Percentiles rank a stretch among this genome's conserved stretches.
Conservation (phyloP, 2,888 invertebrate genomes). For the Watsonalla binaria region DNA sequence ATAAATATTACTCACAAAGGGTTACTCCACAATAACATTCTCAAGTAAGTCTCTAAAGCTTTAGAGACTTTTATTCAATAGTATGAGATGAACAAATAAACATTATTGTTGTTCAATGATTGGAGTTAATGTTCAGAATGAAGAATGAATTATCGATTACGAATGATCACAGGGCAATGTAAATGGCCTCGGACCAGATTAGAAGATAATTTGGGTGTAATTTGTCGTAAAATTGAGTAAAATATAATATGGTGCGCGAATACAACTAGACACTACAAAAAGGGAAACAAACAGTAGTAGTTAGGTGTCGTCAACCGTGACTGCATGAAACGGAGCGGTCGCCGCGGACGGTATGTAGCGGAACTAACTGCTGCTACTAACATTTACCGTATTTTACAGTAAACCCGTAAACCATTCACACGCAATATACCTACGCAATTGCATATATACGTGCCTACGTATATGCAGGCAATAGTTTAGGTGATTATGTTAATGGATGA, state of each 20-base stretch:
- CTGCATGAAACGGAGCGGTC: slow-evolving; percentile 39
- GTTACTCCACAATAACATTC: slow-evolving; percentile 15
- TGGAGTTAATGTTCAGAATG: background rate
- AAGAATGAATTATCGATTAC: background rate
- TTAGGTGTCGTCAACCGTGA: slow-evolving; percentile 43
- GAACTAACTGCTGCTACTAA: slow-evolving; percentile 65
- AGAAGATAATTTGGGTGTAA: background rate
- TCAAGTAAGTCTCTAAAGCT: background rate
- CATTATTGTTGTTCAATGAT: background rate
- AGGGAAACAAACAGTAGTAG: slow-evolving; percentile 32
- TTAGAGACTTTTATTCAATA: background rate
- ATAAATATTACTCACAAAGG: slow-evolving; percentile 27
- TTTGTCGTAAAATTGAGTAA: background rate
- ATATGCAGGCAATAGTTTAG: background rate
- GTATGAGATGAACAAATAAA: background rate
- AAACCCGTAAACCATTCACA: slow-evolving; percentile 41
- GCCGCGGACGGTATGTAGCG: slow-evolving; percentile 50
- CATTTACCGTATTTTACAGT: slow-evolving; percentile 61
- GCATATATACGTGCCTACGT: too few relatives aligned
- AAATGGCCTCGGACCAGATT: background rate
- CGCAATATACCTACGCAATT: slow-evolving; percentile 37
- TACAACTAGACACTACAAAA: slow-evolving; percentile 16
- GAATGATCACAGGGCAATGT: background rate
- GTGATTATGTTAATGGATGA: background rate
- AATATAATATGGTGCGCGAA: background rate